Conservation (phyloP, 2,797 vertebrate genomes). For the Lates japonicus region DNA sequence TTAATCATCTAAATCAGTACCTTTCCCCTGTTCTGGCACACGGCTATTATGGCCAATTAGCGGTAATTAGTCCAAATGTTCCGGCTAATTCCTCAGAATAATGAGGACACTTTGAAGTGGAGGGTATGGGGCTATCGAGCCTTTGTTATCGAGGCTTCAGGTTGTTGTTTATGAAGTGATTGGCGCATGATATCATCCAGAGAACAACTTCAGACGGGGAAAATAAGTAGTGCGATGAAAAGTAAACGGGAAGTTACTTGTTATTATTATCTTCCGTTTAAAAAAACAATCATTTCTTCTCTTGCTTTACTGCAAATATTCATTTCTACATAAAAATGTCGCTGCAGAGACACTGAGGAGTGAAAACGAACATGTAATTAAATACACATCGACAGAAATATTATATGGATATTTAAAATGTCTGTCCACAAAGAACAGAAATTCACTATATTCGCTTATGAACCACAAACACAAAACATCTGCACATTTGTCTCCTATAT, state of each 20-base stretch:
- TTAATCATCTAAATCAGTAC: slow-evolving; percentile 87
- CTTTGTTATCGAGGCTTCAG: slow-evolving; percentile 66
- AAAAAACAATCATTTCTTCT: not conserved
- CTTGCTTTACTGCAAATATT: not conserved
- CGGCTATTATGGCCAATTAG: slow-evolving; percentile 86
- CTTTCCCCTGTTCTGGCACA: slow-evolving; percentile 79
- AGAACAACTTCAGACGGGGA: slow-evolving; percentile 11
- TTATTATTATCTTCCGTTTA: not conserved
- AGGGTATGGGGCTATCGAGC: slow-evolving; percentile 58
- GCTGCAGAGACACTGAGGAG: not conserved
- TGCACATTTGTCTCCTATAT: not conserved
- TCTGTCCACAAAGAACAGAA: not conserved
- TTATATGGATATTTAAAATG: not conserved
- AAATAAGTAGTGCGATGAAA: slow-evolving; percentile 5
- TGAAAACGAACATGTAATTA: not conserved
- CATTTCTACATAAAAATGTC: not conserved
- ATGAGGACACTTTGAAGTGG: slow-evolving; percentile 78
- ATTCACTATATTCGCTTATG: too few relatives aligned
- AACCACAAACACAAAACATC: not conserved
- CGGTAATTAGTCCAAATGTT: slow-evolving; percentile 84
- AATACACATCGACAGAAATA: not conserved
- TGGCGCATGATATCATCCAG: slow-evolving; percentile 57
- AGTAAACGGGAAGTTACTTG: not conserved
- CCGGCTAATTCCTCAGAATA: slow-evolving; percentile 82
- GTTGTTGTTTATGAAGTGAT: slow-evolving; percentile 68